phyloP scores from a whole-genome alignment of 2,888 invertebrate species.

The Drosophila setosimentum region DNA sequence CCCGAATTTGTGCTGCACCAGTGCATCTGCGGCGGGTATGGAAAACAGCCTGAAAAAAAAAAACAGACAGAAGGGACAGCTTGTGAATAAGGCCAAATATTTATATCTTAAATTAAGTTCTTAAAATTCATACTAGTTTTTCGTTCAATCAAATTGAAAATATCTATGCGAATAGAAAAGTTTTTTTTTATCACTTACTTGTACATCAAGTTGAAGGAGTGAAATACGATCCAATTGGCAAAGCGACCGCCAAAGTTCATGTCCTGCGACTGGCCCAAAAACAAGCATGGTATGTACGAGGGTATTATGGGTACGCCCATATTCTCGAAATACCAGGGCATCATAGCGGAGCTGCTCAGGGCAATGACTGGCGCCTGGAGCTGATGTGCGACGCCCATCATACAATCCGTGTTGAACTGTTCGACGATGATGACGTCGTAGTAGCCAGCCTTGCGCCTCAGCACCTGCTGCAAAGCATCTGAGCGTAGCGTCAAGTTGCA shows the following conservation, averaged over 20 bases:
- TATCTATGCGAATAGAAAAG: neutral
- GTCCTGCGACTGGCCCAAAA: constrained; percentile 85
- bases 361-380: constrained; percentile 88
- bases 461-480: constrained; percentile 82
- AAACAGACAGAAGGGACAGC: neutral
- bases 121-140: neutral
- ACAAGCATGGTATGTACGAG: constrained; percentile 87
- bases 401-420: constrained; percentile 90
- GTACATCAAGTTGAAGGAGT: constrained; percentile 78
- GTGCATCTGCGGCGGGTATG: constrained; percentile 70
- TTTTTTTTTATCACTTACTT: constrained; percentile 51
- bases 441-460: constrained; percentile 86
- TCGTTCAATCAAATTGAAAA: neutral
- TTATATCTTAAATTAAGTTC: neutral
- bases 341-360: constrained; percentile 86
- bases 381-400: constrained; percentile 88
- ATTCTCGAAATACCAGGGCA: constrained; percentile 88
- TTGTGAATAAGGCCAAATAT: neutral
- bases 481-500: constrained; percentile 83
- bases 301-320: constrained; percentile 87
- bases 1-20: constrained; percentile 80
- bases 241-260: constrained; percentile 85
- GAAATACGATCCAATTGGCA: constrained; percentile 85
- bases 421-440: constrained; percentile 89
- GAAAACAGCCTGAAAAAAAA: constrained; percentile 50